Evolutionary conservation across 2,113 vertebrate genomes (phyloP).

Genomic region (Caloenas nicobarica): DNA sequence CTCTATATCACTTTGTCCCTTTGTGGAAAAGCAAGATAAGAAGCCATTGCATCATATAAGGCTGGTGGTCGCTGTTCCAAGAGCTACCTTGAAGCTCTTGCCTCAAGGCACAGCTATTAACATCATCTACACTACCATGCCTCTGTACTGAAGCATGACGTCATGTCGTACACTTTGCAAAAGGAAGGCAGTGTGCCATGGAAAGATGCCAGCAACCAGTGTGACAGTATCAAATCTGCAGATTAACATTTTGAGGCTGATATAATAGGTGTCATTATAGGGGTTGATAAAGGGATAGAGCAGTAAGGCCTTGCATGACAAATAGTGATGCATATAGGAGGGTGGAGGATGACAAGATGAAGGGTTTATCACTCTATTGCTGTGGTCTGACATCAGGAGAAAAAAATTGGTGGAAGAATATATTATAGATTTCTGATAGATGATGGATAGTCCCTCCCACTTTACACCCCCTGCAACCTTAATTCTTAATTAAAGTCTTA

Average conservation of each 20-base stretch:
- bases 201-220: background rate
- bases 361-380: background rate
- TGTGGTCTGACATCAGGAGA: background rate
- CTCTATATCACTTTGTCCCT: background rate
- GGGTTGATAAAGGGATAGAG: background rate
- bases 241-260: background rate
- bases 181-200: background rate
- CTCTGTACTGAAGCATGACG: background rate
- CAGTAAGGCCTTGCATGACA: background rate
- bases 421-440: background rate
- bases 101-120: background rate
- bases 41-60: background rate
- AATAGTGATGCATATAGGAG: background rate
- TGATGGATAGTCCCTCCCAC: background rate
- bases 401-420: background rate
- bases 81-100: background rate
- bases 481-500: background rate
- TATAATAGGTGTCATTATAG: background rate
- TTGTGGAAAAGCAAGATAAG: background rate
- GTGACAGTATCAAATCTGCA: background rate
- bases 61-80: background rate
- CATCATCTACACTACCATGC: background rate
- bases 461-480: background rate
- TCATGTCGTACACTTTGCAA: background rate
- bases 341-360: background rate